A percentile compares a stretch with the other conserved stretches of the same genome.
phyloP scores from a whole-genome alignment of 2,888 invertebrate species.

The Drosophila affinis region DNA sequence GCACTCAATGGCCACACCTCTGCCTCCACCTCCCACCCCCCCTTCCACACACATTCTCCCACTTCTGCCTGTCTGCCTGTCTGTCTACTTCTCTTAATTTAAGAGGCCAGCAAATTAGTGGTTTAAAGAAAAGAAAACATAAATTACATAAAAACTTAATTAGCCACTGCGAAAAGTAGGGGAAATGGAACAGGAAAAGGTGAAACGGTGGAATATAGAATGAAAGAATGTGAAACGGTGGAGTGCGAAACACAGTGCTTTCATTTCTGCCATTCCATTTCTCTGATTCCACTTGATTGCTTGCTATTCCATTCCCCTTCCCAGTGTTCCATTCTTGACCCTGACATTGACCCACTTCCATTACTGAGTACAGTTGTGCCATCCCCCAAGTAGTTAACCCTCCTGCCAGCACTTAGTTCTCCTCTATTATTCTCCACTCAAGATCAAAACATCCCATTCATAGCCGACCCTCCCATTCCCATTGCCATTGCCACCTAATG shows the following conservation, averaged over 20 bases:
- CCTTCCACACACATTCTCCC: background rate
- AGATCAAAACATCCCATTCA: slow-evolving; percentile 17
- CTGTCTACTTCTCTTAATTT: background rate
- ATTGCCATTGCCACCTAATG: slow-evolving; percentile 1
- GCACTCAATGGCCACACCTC: slow-evolving; percentile 14
- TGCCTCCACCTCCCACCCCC: slow-evolving; percentile 14
- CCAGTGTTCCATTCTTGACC: background rate
- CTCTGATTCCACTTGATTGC: background rate
- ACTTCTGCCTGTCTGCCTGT: background rate
- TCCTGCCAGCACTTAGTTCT: background rate
- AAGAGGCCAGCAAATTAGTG: slow-evolving; percentile 65
- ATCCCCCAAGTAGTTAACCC: background rate
- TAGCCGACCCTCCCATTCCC: background rate
- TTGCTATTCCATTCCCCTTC: background rate
- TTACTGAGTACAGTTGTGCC: background rate
- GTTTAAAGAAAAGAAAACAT: slow-evolving; percentile 25
- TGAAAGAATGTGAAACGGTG: no score
- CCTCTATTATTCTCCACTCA: slow-evolving; percentile 11
- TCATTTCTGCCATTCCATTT: background rate
- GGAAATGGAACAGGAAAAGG: no score
- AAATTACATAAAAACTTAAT: slow-evolving; percentile 16
- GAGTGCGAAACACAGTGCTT: background rate
- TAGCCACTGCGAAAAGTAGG: background rate
- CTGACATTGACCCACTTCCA: slow-evolving; percentile 21
- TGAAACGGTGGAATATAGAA: no score